Conservation (phyloP, 2,113 vertebrate genomes). For the Tauraco erythrolophus region DNA sequence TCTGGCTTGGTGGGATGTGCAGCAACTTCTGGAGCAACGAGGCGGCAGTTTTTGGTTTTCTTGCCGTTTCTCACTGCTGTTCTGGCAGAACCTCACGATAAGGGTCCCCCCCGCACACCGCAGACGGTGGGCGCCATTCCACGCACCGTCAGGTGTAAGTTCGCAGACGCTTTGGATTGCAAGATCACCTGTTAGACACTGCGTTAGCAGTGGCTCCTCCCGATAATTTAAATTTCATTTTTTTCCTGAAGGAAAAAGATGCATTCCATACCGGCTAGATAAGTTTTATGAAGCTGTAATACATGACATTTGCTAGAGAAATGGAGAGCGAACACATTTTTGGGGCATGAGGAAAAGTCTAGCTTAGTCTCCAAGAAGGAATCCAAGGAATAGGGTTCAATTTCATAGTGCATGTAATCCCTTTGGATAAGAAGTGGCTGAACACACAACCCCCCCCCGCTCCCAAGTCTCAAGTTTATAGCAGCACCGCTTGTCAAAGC, state of each 20-base stretch:
- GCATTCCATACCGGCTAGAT: neutral
- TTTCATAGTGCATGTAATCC: neutral
- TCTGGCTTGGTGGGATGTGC: neutral
- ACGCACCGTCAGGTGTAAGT: accelerated
- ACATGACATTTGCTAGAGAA: neutral
- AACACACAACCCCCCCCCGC: neutral
- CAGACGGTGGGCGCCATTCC: accelerated
- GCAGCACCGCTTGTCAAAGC: neutral
- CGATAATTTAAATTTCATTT: neutral
- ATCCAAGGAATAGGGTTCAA: neutral
- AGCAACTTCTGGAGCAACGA: accelerated
- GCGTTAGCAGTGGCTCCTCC: neutral
- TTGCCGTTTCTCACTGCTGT: accelerated
- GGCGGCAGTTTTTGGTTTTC: neutral
- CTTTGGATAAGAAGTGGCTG: neutral
- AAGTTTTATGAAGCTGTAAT: neutral
- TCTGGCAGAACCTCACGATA: accelerated
- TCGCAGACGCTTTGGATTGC: neutral
- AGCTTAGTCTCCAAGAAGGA: neutral
- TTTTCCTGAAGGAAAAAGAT: neutral
- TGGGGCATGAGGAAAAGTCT: neutral
- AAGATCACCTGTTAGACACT: neutral
- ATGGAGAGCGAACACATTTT: neutral
- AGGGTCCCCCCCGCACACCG: accelerated
- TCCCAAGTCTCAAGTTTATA: neutral